These are phyloP conservation scores for Ginglymostoma cirratum DNA, from an alignment of 2,113 vertebrate species.

Conservation along the genomic window DNA sequence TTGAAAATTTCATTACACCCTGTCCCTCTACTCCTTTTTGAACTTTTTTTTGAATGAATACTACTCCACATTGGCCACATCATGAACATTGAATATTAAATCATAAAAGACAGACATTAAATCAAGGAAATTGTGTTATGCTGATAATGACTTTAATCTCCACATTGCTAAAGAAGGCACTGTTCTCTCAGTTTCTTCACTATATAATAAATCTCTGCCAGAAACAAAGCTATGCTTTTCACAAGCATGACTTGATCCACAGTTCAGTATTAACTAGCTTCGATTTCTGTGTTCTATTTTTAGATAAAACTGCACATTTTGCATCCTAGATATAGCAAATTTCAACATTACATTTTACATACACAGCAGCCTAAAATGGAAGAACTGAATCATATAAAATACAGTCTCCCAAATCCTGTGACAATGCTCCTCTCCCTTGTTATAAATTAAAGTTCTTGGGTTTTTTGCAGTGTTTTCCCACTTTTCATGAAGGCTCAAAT, in stretches of 20 bases:
- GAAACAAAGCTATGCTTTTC: background rate
- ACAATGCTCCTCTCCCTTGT: background rate
- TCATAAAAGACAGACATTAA: background rate
- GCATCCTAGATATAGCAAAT: background rate
- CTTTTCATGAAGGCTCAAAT: background rate
- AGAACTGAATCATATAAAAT: background rate
- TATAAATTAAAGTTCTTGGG: background rate
- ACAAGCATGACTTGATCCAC: background rate
- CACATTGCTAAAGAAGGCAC: background rate
- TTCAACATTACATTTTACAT: background rate
- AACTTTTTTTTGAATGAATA: background rate
- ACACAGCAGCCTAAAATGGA: background rate
- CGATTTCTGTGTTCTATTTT: background rate
- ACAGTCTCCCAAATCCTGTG: background rate
- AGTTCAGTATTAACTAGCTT: background rate
- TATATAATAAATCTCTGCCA: background rate
- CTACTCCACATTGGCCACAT: background rate
- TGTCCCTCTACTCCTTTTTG: background rate
- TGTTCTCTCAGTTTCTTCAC: background rate
- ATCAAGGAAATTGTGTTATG: background rate
- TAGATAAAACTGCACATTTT: background rate
- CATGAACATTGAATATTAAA: background rate
- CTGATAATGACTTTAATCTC: background rate
- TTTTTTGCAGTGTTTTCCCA: background rate
- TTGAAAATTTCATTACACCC: background rate